phyloP scores from a whole-genome alignment of 2,113 vertebrate species.

The Megaleporinus macrocephalus region DNA sequence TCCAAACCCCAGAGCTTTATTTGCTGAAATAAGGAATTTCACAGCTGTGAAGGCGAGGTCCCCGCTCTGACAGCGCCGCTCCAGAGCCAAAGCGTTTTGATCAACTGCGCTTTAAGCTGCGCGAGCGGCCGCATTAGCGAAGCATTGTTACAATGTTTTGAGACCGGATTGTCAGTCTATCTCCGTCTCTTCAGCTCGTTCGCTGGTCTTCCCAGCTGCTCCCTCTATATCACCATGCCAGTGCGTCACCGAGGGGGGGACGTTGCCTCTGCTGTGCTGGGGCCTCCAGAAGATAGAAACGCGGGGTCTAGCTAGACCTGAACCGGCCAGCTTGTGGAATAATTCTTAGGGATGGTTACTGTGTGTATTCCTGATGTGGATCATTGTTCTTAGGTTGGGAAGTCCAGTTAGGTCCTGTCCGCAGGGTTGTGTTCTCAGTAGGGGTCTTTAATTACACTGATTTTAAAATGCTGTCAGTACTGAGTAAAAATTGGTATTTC shows the following conservation, averaged over 20 bases:
- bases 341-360: too few relatives aligned
- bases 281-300: neutral
- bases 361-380: too few relatives aligned
- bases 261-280: slow-evolving; percentile 44
- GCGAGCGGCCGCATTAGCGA: slow-evolving; percentile 40
- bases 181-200: slow-evolving; percentile 47
- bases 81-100: slow-evolving; percentile 38
- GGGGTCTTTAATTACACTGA: too few relatives aligned
- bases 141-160: slow-evolving; percentile 46
- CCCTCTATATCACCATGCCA: slow-evolving; percentile 68
- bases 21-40: slow-evolving; percentile 15
- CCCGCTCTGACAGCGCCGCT: slow-evolving; percentile 9
- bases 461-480: too few relatives aligned
- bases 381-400: too few relatives aligned
- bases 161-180: slow-evolving; percentile 17
- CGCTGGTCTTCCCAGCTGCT: slow-evolving; percentile 63
- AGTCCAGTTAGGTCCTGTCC: too few relatives aligned
- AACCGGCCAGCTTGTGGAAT: too few relatives aligned
- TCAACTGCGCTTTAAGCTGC: slow-evolving; percentile 44
- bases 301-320: too few relatives aligned
- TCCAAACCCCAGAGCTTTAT: neutral
- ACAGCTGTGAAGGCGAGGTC: slow-evolving; percentile 11
- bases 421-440: too few relatives aligned
- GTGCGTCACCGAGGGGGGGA: slow-evolving; percentile 45
- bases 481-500: too few relatives aligned